These are phyloP conservation scores for Chloroceryle amazona DNA, from an alignment of 2,797 vertebrate species.

Conservation along the genomic window DNA sequence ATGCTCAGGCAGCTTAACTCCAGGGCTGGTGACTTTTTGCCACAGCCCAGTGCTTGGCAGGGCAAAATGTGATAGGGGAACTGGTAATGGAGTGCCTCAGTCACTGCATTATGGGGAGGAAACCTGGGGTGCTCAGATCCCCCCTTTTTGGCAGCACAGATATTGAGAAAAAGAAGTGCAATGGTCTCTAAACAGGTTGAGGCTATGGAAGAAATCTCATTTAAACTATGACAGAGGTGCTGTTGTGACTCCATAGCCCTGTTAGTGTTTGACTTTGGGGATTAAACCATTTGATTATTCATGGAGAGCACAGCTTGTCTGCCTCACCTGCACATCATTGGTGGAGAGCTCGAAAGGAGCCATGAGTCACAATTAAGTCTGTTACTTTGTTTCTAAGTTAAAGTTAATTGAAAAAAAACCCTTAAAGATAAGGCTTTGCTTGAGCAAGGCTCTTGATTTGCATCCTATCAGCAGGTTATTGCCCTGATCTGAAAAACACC, in stretches of 20 bases:
- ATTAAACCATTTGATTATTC: neutral
- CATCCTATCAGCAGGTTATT: neutral
- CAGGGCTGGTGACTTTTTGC: neutral
- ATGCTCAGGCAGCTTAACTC: neutral
- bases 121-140: rapidly evolving
- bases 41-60: neutral
- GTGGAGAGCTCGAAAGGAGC: neutral
- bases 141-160: neutral
- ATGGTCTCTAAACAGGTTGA: neutral
- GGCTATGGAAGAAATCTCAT: neutral
- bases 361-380: neutral
- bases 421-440: neutral
- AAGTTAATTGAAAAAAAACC: neutral
- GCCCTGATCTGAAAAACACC: neutral
- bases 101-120: neutral
- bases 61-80: neutral
- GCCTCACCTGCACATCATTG: rapidly evolving
- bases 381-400: neutral
- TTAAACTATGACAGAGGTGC: too few species aligned
- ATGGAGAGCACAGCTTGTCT: rapidly evolving
- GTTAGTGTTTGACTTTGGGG: neutral
- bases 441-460: neutral
- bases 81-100: rapidly evolving
- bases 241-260: rapidly evolving
- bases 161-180: neutral